phyloP scores from a whole-genome alignment of 2,113 vertebrate genomes.

The Tiliqua scincoides region DNA sequence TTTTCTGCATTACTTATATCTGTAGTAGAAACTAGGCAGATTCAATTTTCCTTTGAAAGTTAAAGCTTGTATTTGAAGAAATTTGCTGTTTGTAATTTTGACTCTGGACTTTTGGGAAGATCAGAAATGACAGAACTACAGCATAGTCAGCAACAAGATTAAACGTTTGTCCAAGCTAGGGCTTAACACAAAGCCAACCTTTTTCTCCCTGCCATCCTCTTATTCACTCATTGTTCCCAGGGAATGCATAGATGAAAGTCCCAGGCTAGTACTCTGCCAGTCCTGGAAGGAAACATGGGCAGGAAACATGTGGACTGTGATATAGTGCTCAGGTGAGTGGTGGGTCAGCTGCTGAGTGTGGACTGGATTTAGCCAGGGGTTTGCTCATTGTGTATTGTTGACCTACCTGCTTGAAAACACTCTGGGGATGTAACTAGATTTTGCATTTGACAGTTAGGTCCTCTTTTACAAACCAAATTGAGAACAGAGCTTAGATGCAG shows the following conservation, averaged over 20 bases:
- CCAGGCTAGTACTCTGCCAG: neutral
- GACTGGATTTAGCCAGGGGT: neutral
- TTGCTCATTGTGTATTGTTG: neutral
- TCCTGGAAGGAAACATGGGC: neutral
- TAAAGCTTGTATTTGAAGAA: conserved; percentile 17
- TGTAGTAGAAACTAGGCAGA: neutral
- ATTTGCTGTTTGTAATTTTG: neutral
- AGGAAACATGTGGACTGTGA: neutral
- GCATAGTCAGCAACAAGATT: conserved; percentile 15
- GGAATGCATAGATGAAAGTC: neutral
- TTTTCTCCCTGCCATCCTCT: neutral
- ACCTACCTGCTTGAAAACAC: neutral
- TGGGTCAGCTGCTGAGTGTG: neutral
- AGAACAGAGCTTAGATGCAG: neutral
- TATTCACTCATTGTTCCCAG: neutral
- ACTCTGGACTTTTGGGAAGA: conserved; percentile 24
- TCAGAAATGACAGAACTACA: conserved; percentile 11
- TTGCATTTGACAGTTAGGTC: neutral
- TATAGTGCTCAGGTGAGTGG: neutral
- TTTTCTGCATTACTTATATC: neutral
- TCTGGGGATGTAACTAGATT: neutral
- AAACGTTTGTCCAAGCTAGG: neutral
- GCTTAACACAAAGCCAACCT: neutral
- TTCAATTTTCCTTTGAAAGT: neutral
- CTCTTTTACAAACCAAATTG: neutral